Percentiles rank a stretch among this genome's conserved stretches.
phyloP scores from a whole-genome alignment of 2,888 invertebrate species.

The Melinopterus prodromus region DNA sequence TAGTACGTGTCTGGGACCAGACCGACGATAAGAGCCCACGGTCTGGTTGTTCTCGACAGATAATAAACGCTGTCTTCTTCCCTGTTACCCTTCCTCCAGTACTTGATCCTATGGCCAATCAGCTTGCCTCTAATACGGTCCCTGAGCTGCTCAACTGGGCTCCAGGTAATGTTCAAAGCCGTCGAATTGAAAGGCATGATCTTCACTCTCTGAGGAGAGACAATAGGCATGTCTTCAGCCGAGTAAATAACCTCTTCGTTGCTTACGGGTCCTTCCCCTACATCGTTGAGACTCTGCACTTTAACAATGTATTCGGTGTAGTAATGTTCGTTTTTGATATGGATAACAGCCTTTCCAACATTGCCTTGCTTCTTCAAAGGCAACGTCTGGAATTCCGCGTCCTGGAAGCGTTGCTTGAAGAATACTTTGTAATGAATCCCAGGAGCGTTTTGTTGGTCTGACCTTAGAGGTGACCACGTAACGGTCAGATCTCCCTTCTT shows the following conservation, averaged over 20 bases:
- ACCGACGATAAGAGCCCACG: conserved; percentile 92
- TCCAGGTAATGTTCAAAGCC: conserved; percentile 91
- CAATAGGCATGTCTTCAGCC: conserved; percentile 93
- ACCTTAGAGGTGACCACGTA: conserved; percentile 82
- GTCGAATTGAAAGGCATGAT: conserved; percentile 90
- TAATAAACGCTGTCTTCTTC: conserved; percentile 86
- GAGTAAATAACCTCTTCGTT: conserved; percentile 78
- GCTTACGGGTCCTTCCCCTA: conserved; percentile 86
- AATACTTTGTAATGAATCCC: conserved; percentile 91
- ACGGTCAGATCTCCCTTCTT: conserved; percentile 95
- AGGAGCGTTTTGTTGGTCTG: conserved; percentile 86
- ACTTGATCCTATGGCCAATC: conserved; percentile 92
- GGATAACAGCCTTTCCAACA: conserved; percentile 80
- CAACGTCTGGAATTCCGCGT: conserved; percentile 79
- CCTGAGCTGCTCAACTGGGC: conserved; percentile 83
- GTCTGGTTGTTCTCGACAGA: conserved; percentile 81
- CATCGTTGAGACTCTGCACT: conserved; percentile 75
- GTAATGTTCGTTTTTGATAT: conserved; percentile 76
- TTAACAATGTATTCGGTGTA: conserved; percentile 87
- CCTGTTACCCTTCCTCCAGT: conserved; percentile 81
- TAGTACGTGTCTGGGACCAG: conserved; percentile 93
- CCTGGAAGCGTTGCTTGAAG: conserved; percentile 79
- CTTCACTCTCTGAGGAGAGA: conserved; percentile 83
- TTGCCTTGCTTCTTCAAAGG: conserved; percentile 78
- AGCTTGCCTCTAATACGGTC: conserved; percentile 88